phyloP scores from a whole-genome alignment of 1,140 invertebrate species.

The Delia radicum region DNA sequence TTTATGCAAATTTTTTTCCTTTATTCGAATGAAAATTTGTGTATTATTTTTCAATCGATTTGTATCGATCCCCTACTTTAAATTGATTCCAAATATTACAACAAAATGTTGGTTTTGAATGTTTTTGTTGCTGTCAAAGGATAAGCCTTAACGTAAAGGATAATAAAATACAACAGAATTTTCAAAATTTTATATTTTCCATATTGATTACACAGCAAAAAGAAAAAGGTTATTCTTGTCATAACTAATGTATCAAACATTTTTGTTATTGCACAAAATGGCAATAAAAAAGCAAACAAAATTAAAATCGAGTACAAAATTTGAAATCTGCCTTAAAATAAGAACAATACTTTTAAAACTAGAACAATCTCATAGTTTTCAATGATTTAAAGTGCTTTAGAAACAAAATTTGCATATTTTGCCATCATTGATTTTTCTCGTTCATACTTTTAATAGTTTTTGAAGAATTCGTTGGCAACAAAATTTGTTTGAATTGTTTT shows the following conservation, averaged over 20 bases:
- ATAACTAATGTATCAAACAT: background rate
- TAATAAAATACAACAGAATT: background rate
- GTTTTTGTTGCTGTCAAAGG: background rate
- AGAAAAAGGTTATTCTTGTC: conserved; percentile 40
- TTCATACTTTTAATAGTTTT: background rate
- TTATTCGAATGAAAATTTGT: background rate
- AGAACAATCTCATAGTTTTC: too few species aligned
- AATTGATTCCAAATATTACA: background rate
- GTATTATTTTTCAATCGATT: background rate
- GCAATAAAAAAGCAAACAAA: background rate
- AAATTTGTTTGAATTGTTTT: background rate
- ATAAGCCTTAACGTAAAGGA: background rate
- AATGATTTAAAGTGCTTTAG: too few species aligned
- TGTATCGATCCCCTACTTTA: background rate
- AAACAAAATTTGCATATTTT: background rate
- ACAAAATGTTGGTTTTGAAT: background rate
- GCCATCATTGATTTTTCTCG: background rate
- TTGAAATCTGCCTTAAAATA: background rate
- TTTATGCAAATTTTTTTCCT: background rate
- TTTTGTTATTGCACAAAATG: background rate
- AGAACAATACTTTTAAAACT: background rate
- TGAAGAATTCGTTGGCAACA: background rate
- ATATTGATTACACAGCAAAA: conserved; percentile 53
- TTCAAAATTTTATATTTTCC: conserved; percentile 31
- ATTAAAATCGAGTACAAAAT: background rate